These are phyloP conservation scores for Eupithecia subfuscata DNA, from an alignment of 2,888 invertebrate genomes.

Conservation along the genomic window DNA sequence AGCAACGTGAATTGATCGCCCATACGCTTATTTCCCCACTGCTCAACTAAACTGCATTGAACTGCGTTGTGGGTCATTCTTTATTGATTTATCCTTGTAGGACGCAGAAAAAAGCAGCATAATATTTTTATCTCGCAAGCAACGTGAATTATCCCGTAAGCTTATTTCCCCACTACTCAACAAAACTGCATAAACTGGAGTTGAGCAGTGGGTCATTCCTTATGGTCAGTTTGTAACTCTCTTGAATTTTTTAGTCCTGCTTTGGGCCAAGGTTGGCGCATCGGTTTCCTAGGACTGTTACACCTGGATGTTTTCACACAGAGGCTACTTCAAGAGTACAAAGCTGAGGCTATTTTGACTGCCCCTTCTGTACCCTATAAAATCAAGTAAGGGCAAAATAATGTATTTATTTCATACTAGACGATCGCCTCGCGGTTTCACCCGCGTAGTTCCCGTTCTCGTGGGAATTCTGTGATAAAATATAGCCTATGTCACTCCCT, in stretches of 20 bases:
- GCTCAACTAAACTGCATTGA: neutral
- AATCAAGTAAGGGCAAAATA: constrained; percentile 68
- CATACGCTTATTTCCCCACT: neutral
- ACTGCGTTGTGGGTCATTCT: neutral
- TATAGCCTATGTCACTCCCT: no score
- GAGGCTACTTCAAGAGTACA: constrained; percentile 92
- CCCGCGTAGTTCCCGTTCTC: no score
- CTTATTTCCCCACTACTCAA: neutral
- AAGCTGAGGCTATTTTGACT: constrained; percentile 91
- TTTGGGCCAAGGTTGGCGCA: constrained; percentile 93
- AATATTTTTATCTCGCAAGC: neutral
- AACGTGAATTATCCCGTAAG: neutral
- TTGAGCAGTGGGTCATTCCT: neutral
- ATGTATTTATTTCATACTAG: neutral
- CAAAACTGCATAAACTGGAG: neutral
- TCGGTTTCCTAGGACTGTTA: constrained; percentile 93
- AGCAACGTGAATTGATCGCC: neutral
- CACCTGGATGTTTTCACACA: constrained; percentile 96
- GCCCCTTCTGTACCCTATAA: constrained; percentile 95
- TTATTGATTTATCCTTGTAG: neutral
- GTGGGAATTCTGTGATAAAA: no score
- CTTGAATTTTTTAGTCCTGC: constrained; percentile 86
- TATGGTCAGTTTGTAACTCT: neutral
- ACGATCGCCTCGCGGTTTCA: no score
- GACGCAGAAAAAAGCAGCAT: neutral